Evolutionary conservation across 2,113 vertebrate genomes (phyloP), one percentile per base, ranked within the genome.

Genomic region (Clupea harengus): DNA sequence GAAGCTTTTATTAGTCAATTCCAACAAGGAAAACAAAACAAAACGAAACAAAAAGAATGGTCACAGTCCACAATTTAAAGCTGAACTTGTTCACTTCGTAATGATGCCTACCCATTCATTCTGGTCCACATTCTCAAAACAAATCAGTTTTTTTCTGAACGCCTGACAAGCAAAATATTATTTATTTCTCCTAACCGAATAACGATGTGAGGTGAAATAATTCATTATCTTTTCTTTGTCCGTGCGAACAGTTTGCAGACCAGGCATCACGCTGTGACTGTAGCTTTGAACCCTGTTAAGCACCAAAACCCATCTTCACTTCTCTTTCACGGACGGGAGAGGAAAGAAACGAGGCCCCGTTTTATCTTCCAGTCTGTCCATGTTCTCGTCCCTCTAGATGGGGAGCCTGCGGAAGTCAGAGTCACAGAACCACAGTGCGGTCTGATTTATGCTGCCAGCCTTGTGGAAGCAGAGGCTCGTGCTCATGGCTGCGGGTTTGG

Each of bases 151-250:
- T 72, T 72, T 28, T 72, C 25, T 32, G 28, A 32, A 1, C 9
- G 20, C 39, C 72, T 78, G 72, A 39, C 72, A 78, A 78, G 72
- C 72, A 78, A 39, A 15, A 44, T 32, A 47, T 49, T 22, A 47
- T 49, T 17, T 17, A 72, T 60, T 3, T 6, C 0, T 39, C 72
- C 28, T 78, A 78, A 17, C 72, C 15, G 28, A 39, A 32, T 78
- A 78, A 78, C 72, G 10, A 2, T 18, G 72, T 4, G 15, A 78
- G 83, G 89, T 89, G 90, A 47, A 50, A 84, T 92, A 92, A 92
- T 88, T 92, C 91, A 89, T 90, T 82, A 86, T 90, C 72, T 13
- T 17, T 39, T 39, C 8, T 78, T 78, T 39, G 72, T 78, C 32
- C 20, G 32, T 39, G 72, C 0, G 0, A 32, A 78, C 25, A 78